A percentile compares a stretch with the other conserved stretches of the same genome.
phyloP scores from a whole-genome alignment of 2,888 invertebrate genomes.

The Gisinianus flammeolus region DNA sequence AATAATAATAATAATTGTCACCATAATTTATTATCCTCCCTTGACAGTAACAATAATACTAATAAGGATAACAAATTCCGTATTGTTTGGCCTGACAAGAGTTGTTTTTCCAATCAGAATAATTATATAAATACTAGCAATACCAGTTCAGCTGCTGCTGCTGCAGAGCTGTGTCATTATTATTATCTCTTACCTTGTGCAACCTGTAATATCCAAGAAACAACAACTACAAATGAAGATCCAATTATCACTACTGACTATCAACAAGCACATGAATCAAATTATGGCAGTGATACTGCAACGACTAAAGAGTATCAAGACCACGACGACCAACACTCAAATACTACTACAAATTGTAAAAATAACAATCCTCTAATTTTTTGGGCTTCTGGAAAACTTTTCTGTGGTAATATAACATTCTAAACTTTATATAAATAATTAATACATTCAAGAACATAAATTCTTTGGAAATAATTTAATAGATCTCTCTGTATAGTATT shows the following conservation, averaged over 20 bases:
- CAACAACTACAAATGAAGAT: constrained; percentile 5
- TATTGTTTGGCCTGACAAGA: constrained; percentile 5
- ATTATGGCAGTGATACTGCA: neutral
- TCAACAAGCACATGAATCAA: constrained; percentile 2
- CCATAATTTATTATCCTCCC: neutral
- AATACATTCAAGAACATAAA: too few relatives aligned
- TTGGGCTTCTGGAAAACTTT: constrained; percentile 24
- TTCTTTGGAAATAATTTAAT: too few relatives aligned
- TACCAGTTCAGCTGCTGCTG: neutral
- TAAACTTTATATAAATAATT: too few relatives aligned
- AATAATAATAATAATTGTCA: neutral
- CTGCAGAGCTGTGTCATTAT: constrained; percentile 18
- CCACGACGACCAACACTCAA: neutral
- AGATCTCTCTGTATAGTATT: too few relatives aligned
- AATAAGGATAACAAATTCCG: constrained; percentile 4
- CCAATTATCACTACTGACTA: neutral
- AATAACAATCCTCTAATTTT: constrained; percentile 36
- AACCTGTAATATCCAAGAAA: constrained; percentile 32
- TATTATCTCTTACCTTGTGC: constrained; percentile 47
- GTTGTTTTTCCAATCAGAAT: neutral
- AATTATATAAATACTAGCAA: neutral
- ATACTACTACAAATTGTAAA: neutral
- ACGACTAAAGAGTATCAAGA: neutral
- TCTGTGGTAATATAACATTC: constrained; percentile 39
- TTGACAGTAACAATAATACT: constrained; percentile 23